Percentiles rank a stretch among this genome's conserved stretches.
phyloP scores from a whole-genome alignment of 2,888 invertebrate genomes.

The Bruchidius siliquastri region DNA sequence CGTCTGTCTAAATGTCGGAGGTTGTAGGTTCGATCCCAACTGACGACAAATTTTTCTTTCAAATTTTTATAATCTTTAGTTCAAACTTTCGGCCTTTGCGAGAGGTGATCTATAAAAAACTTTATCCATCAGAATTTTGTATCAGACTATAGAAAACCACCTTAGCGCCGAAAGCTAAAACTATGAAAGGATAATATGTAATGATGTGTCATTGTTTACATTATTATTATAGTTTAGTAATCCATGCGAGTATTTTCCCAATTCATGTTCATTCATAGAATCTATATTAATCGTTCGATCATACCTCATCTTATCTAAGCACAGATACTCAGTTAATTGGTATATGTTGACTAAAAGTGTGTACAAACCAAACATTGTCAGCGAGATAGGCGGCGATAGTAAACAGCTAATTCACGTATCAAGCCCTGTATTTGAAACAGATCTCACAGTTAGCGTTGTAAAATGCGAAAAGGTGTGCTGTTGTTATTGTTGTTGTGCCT shows the following conservation, averaged over 20 bases:
- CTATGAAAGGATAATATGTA: no score
- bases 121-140: no score
- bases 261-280: background rate
- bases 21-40: no score
- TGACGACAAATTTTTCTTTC: no score
- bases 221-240: no score
- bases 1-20: no score
- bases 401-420: background rate
- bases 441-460: background rate
- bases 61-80: no score
- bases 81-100: no score
- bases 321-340: background rate
- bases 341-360: background rate
- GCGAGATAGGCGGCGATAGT: background rate
- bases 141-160: no score
- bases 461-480: background rate
- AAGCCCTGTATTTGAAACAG: background rate
- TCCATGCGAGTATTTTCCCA: background rate
- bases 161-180: no score
- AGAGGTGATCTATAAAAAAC: no score
- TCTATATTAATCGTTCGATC: background rate
- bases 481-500: background rate
- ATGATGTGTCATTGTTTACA: no score
- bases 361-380: background rate
- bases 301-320: background rate